Percentiles rank a stretch among this genome's conserved stretches.
Conservation (phyloP, 2,888 invertebrate genomes). For the Cryptus viduatorius region DNA sequence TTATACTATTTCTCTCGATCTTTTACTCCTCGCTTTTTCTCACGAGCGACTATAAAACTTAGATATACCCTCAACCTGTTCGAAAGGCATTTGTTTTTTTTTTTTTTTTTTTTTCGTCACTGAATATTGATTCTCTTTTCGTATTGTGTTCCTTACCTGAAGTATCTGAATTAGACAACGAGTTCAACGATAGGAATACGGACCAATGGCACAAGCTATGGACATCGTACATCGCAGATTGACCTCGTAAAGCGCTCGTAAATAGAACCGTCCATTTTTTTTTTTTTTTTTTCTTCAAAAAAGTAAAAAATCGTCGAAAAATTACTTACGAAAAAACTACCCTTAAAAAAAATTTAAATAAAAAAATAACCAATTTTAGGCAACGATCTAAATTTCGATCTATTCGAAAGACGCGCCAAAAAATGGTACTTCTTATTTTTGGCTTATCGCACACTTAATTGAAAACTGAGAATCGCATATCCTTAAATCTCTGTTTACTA, state of each 20-base stretch:
- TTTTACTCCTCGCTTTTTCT: background rate
- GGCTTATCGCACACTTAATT: no score
- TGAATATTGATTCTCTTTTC: constrained; percentile 36
- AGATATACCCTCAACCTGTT: background rate
- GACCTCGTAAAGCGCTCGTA: background rate
- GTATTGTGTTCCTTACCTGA: background rate
- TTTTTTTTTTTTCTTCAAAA: no score
- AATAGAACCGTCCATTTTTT: no score
- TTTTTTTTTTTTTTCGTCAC: background rate
- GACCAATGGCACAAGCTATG: background rate
- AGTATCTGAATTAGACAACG: background rate
- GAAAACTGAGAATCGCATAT: no score
- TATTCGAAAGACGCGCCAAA: no score
- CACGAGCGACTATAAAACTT: background rate
- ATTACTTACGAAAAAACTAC: no score
- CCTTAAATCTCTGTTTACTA: no score
- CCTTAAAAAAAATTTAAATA: no score
- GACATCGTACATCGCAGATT: background rate
- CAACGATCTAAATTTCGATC: no score
- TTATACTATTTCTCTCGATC: constrained; percentile 27
- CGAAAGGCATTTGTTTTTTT: background rate
- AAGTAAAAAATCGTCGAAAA: no score
- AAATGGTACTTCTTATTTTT: no score
- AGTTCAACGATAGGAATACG: background rate
- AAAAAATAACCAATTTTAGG: no score